These are phyloP conservation scores for Chromis chromis DNA, from an alignment of 2,797 vertebrate species.

Conservation along the genomic window DNA sequence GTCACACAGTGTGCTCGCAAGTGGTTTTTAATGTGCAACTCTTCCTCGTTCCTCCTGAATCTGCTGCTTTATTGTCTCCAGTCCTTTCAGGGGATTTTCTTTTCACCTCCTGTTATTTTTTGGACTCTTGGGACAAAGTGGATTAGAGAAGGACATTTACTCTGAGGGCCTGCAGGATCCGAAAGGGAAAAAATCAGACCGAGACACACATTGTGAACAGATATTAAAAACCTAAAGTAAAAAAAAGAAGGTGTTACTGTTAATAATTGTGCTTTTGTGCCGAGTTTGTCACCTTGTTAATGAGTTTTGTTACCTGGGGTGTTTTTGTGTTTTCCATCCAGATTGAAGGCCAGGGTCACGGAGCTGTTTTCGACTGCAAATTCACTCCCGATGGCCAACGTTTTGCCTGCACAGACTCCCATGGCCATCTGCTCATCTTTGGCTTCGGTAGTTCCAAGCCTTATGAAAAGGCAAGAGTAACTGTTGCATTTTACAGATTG, in stretches of 20 bases:
- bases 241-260: not conserved
- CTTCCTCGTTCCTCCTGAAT: not conserved
- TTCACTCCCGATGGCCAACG: conserved; percentile 96
- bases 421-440: conserved; percentile 96
- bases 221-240: not conserved
- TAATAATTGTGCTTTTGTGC: conserved; percentile 1
- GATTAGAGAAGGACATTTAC: not conserved
- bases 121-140: not conserved
- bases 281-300: not conserved
- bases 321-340: conserved; percentile 66
- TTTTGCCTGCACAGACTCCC: conserved; percentile 97
- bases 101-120: not conserved
- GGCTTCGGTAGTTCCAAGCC: conserved; percentile 94
- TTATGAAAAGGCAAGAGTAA: conserved; percentile 91
- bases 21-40: not conserved
- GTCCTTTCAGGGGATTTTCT: not conserved
- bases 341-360: conserved; percentile 98
- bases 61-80: not conserved
- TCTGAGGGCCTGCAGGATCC: not conserved
- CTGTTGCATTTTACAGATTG: not conserved
- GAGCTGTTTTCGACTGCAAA: conserved; percentile 98
- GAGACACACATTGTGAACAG: not conserved
- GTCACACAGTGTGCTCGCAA: not conserved
- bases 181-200: not conserved
- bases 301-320: not conserved